These are phyloP conservation scores for Microcebus griseorufus DNA, from an alignment of 2,113 vertebrate genomes.

Conservation along the genomic window DNA sequence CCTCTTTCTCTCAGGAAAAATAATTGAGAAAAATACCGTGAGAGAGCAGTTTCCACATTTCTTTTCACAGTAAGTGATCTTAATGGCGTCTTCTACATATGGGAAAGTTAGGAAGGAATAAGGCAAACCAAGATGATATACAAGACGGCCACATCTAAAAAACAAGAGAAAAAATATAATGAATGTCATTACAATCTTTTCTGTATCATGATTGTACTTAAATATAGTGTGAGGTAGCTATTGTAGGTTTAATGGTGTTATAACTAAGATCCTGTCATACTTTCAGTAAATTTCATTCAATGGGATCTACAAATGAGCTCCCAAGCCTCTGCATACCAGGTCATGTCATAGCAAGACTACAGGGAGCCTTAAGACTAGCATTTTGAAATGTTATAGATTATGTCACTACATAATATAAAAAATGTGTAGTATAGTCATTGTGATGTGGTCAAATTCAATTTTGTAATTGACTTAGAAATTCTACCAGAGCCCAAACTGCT, in stretches of 20 bases:
- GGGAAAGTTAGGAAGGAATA: constrained; percentile 89
- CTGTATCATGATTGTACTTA: background rate
- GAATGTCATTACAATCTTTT: background rate
- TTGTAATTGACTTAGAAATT: constrained; percentile 13
- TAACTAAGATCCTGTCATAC: background rate
- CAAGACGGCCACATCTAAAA: constrained; percentile 93
- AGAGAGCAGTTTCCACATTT: constrained; percentile 91
- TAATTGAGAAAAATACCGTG: constrained; percentile 84
- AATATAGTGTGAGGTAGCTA: background rate
- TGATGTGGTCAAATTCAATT: constrained; percentile 32
- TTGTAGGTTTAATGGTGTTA: background rate
- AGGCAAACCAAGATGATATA: constrained; percentile 91
- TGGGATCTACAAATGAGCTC: background rate
- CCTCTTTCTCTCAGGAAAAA: constrained; percentile 14
- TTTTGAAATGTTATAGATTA: background rate
- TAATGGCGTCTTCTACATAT: constrained; percentile 92
- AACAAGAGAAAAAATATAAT: background rate
- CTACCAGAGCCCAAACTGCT: background rate
- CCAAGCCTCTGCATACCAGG: background rate
- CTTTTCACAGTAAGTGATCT: constrained; percentile 89
- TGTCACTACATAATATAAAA: background rate
- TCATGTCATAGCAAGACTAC: background rate
- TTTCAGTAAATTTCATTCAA: background rate
- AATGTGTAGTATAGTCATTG: background rate
- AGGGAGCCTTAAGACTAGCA: background rate